Conservation (phyloP, 2,797 vertebrate species). For the Pseudochirops corinnae region DNA sequence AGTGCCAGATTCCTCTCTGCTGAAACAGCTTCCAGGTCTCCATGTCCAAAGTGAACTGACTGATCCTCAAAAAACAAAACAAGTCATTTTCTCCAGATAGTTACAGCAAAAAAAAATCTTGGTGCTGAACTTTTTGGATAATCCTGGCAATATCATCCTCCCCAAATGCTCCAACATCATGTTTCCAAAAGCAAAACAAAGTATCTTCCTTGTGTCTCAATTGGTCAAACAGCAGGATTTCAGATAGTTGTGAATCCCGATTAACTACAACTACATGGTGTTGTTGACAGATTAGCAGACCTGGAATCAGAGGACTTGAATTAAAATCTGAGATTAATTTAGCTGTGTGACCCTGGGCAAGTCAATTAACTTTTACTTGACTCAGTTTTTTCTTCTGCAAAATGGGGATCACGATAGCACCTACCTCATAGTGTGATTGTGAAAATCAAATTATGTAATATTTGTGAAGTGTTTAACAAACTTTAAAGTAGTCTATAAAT, state of each 20-base stretch:
- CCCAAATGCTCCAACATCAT: neutral
- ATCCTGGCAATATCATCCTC: neutral
- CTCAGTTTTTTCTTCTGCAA: neutral
- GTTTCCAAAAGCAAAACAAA: neutral
- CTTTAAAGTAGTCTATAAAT: neutral
- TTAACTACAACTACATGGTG: neutral
- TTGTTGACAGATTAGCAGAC: neutral
- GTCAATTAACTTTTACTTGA: neutral
- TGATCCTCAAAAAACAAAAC: too few species aligned
- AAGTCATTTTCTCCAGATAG: neutral
- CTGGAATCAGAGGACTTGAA: neutral
- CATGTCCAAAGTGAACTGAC: neutral
- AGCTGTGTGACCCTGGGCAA: neutral
- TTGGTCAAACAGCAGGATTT: neutral
- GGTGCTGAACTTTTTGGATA: neutral
- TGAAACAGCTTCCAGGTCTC: neutral
- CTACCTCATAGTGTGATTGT: neutral
- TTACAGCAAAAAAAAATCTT: fast-evolving
- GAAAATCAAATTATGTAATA: neutral
- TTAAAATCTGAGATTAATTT: neutral
- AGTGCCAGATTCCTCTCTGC: neutral
- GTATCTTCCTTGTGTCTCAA: neutral
- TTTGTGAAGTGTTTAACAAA: neutral
- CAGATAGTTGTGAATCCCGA: too few species aligned
- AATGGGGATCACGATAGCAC: neutral